phyloP scores from a whole-genome alignment of 1,140 invertebrate species.

The Neodiprion pinetum region DNA sequence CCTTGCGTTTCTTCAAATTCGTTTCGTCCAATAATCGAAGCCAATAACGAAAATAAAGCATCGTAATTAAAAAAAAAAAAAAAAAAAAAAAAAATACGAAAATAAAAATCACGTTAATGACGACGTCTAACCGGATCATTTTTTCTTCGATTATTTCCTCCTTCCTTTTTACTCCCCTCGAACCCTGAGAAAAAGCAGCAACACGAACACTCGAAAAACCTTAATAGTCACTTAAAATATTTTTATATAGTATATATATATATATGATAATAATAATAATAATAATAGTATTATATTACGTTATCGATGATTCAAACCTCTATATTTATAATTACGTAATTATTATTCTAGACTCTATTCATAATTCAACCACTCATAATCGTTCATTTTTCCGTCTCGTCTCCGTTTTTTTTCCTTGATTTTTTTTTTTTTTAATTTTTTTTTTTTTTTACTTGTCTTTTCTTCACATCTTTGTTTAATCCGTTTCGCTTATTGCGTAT shows the following conservation, averaged over 20 bases:
- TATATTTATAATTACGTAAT: background rate
- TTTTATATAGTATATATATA: too few species aligned
- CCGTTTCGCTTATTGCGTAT: background rate
- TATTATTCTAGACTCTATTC: slow-evolving; percentile 59
- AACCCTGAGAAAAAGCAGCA: background rate
- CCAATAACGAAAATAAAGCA: too few species aligned
- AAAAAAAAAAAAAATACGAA: too few species aligned
- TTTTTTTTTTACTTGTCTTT: background rate
- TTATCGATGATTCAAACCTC: slow-evolving; percentile 7
- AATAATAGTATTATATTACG: background rate
- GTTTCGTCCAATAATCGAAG: too few species aligned
- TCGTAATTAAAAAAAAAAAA: too few species aligned
- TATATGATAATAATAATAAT: background rate
- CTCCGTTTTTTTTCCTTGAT: background rate
- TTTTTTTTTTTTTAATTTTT: background rate
- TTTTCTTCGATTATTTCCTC: background rate
- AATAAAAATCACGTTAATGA: too few species aligned
- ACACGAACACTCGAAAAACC: too few species aligned
- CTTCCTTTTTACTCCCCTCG: background rate
- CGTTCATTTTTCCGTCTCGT: slow-evolving; percentile 36
- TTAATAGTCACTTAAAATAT: background rate
- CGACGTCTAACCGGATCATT: background rate
- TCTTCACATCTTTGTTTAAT: background rate
- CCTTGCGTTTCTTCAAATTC: too few species aligned
- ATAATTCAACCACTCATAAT: slow-evolving; percentile 60